A percentile compares a stretch with the other conserved stretches of the same genome.
phyloP scores from a whole-genome alignment of 2,113 vertebrate genomes.

The Motacilla alba region DNA sequence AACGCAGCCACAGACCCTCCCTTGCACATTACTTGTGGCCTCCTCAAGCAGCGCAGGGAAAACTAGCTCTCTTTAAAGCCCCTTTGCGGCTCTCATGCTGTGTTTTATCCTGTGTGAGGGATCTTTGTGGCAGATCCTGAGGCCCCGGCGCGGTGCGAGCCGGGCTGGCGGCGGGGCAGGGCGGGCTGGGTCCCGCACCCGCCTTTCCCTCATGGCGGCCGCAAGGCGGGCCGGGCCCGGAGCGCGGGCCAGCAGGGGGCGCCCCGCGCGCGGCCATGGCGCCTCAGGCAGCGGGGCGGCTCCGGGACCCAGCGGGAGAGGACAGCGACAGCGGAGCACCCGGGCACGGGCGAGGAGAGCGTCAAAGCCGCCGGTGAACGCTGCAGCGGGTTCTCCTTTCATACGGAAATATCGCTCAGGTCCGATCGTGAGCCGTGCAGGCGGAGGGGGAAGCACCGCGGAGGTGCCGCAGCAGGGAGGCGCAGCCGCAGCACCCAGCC shows the following conservation, averaged over 20 bases:
- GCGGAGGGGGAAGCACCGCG: fast-evolving
- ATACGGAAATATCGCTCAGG: fast-evolving
- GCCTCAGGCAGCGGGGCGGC: neutral
- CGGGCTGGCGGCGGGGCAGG: no score
- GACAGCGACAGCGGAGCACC: neutral
- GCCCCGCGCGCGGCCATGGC: neutral
- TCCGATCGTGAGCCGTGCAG: fast-evolving
- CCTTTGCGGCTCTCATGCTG: fast-evolving
- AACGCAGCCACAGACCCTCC: neutral
- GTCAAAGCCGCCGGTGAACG: fast-evolving
- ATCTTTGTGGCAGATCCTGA: no score
- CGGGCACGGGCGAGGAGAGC: fast-evolving
- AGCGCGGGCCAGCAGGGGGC: neutral
- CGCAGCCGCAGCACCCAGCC: neutral
- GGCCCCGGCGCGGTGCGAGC: no score
- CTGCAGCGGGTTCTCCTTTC: neutral
- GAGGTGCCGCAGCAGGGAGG: fast-evolving
- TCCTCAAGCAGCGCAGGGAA: neutral
- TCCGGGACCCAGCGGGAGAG: fast-evolving
- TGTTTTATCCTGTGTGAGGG: no score
- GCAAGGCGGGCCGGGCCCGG: no score
- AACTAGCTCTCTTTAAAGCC: fast-evolving
- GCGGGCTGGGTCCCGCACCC: neutral
- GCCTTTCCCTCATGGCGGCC: neutral
- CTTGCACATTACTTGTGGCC: neutral